phyloP scores from a whole-genome alignment of 2,888 invertebrate genomes.

The Drosophila anomelani region DNA sequence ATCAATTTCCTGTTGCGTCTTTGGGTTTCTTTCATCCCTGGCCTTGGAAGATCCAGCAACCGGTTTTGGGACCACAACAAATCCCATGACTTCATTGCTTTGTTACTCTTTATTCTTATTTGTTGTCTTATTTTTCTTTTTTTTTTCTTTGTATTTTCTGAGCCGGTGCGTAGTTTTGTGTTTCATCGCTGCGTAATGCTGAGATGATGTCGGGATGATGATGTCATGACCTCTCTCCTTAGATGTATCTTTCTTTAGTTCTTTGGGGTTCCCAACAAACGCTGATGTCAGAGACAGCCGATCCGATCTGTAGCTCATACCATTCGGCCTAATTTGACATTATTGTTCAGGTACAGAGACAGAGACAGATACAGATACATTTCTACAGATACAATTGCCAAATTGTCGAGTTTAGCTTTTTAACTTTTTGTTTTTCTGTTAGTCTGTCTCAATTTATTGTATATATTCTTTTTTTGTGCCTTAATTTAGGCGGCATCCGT shows the following conservation, averaged over 20 bases:
- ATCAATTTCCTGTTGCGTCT: conserved; percentile 29
- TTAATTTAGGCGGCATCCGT: conserved; percentile 6
- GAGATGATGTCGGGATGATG: conserved; percentile 2
- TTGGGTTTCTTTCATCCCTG: conserved; percentile 11
- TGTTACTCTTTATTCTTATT: conserved; percentile 1
- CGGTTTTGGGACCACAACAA: conserved; percentile 35
- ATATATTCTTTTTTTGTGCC: not conserved
- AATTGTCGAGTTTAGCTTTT: not conserved
- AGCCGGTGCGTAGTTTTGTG: conserved; percentile 16
- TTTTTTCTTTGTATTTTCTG: not conserved
- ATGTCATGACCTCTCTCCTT: conserved; percentile 9
- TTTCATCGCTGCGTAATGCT: not conserved
- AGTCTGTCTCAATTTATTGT: not conserved
- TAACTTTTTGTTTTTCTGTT: not conserved
- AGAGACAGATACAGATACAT: not conserved
- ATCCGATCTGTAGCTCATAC: not conserved
- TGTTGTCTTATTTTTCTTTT: not conserved
- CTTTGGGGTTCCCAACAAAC: not conserved
- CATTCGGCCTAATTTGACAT: not conserved
- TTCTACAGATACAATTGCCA: conserved; percentile 1
- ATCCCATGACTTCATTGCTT: conserved; percentile 37
- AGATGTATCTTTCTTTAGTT: no score
- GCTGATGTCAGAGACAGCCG: conserved; percentile 4
- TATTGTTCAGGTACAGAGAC: not conserved
- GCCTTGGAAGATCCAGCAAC: conserved; percentile 15